Base-by-base conservation (phyloP, 1,140 invertebrate genomes). In the Saccostrea echinata region DNA sequence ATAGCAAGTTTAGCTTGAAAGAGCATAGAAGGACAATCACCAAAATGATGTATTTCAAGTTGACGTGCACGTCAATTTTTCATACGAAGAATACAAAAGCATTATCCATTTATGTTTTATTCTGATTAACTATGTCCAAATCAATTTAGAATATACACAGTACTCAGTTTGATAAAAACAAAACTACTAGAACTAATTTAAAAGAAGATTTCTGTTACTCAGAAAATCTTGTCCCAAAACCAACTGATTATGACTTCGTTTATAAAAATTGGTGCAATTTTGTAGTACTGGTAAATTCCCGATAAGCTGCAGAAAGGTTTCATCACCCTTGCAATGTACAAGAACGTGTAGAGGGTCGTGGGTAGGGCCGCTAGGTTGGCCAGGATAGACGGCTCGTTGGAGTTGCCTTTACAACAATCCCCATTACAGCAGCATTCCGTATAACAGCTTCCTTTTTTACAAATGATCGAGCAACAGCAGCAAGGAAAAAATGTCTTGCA, bases 401-500 rank as follows among this genome's bases (percentile, higher is more conserved):
- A 9, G 3, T 76, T 27, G 16, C 68, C 11, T 27, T 30, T 4
- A 1, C 27, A 6, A 33, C 68, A 76, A 30, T 33, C 18, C 3
- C 30, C 68, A 13, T 30, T 76, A 30, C 68, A 76, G 68, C 13
- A 24, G 4, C 68, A 30, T 33, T 76, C 27, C 2, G 68, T 76
- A 11, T 24, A 76, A 24, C 24, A 30, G 9, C 16, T 27, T 9
- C 24, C 24, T 30, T 76, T 76, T 30, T 76, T 76, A 16, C 68
- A 33, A 12, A 76, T 76, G 68, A 76, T 13, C 3, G 24, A 76
- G 68, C 24, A 27, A 30, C 68, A 76, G 27, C 68, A 76, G 27
- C 68, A 76, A 3, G 68, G 68, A 30, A 76, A 16, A 76, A 33
- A 76, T 30, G 68, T 76, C 16, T 76, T 76, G 27, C 68, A 76